Evolutionary conservation across 2,888 invertebrate genomes (phyloP), one percentile per base, ranked within the genome.

Genomic region (Leucania comma): DNA sequence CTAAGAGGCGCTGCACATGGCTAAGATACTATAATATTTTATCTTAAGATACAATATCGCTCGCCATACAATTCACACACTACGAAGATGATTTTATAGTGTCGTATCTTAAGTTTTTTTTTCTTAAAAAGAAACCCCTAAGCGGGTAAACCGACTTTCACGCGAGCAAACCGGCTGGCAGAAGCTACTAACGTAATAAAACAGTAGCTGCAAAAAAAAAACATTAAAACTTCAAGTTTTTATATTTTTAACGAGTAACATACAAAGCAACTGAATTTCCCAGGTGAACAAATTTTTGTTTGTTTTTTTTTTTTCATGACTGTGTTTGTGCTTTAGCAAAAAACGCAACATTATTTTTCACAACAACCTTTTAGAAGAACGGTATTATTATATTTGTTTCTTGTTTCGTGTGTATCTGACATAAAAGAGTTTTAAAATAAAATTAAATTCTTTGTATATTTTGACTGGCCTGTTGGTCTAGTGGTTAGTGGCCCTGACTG

Each of bases 191-290:
- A 22, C 29, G 10, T 8, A n/a, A 58, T n/a, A 35, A 22, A 53
- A 38, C 14, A 53, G 68, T 17, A 8, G 38, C 20, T 14, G 26
- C 14, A 32, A 42, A 53, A 46, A 53, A 53, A 69, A 20, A 42
- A n/a, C 53, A 68, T 24, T 69, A 32, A 2, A 29, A n/a, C 24
- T 9, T 14, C 29, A 32, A 24, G 42, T 35, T 67, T 50, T 53
- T 42, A 29, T 69, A 12, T 70, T 56, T 56, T 56, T 46, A 46
- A 35, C 70, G 20, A 24, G 6, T 20, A 24, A 17, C 24, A 35
- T 48, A 20, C 17, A 67, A 42, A 51, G 14, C 14, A 42, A 24
- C 42, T 24, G 12, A 8, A 32, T 54, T 46, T 54, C 71, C 71
- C 42, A 24, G 14, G 32, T 3, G 17, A n/a, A n/a, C 6, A 29